A percentile compares a stretch with the other conserved stretches of the same genome.
Conservation (phyloP, 1,140 invertebrate species). For the Cyclina sinensis region DNA sequence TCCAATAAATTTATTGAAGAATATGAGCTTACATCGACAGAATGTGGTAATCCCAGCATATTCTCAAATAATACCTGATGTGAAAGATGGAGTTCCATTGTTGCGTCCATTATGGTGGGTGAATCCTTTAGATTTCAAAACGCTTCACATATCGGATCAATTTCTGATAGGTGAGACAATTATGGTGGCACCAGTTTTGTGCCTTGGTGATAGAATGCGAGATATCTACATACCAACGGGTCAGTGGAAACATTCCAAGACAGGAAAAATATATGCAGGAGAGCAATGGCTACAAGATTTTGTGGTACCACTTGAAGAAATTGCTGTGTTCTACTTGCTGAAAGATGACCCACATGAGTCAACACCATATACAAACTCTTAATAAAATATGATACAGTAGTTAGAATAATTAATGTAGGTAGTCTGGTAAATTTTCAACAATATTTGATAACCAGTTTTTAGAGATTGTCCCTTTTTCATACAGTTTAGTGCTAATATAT, state of each 20-base stretch:
- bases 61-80: constrained; percentile 87
- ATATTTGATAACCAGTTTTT: too few relatives aligned
- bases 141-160: constrained; percentile 92
- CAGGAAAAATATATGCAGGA: constrained; percentile 8
- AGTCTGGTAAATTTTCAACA: too few relatives aligned
- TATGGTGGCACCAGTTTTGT: constrained; percentile 93
- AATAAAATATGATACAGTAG: background rate
- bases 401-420: too few relatives aligned
- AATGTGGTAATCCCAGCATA: constrained; percentile 87
- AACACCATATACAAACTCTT: background rate
- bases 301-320: constrained; percentile 34
- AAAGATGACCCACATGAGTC: background rate
- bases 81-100: constrained; percentile 89
- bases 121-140: constrained; percentile 92
- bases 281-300: constrained; percentile 49
- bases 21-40: constrained; percentile 74
- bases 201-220: constrained; percentile 89
- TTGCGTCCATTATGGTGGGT: constrained; percentile 97
- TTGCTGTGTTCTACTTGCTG: constrained; percentile 47
- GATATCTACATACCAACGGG: constrained; percentile 89
- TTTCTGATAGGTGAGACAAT: constrained; percentile 93
- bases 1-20: constrained; percentile 86
- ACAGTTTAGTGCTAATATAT: too few relatives aligned
- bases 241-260: constrained; percentile 33
- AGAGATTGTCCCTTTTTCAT: too few relatives aligned